Evolutionary conservation across 1,140 invertebrate genomes (phyloP).

Genomic region (Psix sp.): DNA sequence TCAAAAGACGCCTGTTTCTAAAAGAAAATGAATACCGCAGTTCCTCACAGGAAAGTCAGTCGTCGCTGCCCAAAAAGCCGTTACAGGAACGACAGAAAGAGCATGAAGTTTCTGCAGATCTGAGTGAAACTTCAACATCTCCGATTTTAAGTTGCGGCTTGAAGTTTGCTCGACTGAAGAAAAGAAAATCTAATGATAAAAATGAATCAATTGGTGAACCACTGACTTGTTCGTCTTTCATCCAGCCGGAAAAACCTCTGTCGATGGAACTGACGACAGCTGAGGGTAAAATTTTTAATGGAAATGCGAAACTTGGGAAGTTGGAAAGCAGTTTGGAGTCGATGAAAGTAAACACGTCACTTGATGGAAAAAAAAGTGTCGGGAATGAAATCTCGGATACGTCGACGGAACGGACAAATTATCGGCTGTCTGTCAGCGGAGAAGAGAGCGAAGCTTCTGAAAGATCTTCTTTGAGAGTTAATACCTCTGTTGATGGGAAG

Average conservation of each 20-base stretch:
- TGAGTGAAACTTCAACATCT: not conserved
- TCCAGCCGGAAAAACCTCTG: conserved; percentile 28
- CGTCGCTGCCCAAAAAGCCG: conserved; percentile 3
- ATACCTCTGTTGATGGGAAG: conserved; percentile 60
- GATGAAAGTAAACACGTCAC: conserved; percentile 65
- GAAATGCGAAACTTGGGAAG: not conserved
- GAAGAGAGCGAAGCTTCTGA: conserved; percentile 11
- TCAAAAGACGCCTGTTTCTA: conserved; percentile 21
- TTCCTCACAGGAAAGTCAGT: not conserved
- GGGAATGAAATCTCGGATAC: conserved; percentile 9
- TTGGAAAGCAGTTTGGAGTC: conserved; percentile 36
- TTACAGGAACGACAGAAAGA: not conserved
- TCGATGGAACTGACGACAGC: conserved; percentile 53
- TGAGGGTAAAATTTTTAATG: conserved; percentile 26
- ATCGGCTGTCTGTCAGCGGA: not conserved
- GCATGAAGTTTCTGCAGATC: not conserved
- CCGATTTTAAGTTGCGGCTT: conserved; percentile 20
- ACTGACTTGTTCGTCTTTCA: conserved; percentile 63
- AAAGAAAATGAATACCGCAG: conserved; percentile 19
- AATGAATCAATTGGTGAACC: conserved; percentile 21
- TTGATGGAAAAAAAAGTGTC: conserved; percentile 38
- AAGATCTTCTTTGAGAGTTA: conserved; percentile 63
- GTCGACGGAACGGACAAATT: not conserved
- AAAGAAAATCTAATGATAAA: conserved; percentile 1
- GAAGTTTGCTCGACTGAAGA: conserved; percentile 4